Evolutionary conservation across 2,113 vertebrate genomes (phyloP).

Genomic region (Phaethon lepturus): DNA sequence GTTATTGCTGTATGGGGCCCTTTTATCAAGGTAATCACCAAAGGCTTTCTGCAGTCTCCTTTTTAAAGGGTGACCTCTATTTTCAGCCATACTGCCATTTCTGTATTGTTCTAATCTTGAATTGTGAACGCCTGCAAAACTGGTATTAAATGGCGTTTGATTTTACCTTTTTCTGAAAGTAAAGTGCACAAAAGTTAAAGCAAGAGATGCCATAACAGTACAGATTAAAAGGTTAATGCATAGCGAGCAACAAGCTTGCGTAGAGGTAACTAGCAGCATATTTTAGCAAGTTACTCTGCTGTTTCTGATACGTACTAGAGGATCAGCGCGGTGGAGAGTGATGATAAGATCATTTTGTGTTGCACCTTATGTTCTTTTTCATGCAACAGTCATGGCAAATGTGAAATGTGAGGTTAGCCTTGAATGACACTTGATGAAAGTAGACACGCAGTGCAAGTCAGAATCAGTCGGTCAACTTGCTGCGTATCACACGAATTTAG

Average conservation of each 20-base stretch:
- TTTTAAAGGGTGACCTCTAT: neutral
- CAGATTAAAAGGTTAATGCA: neutral
- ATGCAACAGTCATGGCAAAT: neutral
- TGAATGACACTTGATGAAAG: neutral
- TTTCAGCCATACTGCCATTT: neutral
- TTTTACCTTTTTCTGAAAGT: neutral
- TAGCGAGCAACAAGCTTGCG: neutral
- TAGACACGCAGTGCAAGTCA: neutral
- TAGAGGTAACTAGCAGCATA: neutral
- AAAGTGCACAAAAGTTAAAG: neutral
- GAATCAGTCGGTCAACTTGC: neutral
- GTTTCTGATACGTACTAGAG: neutral
- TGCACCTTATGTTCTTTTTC: neutral
- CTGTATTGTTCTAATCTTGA: neutral
- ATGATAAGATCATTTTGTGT: neutral
- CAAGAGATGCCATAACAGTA: rapidly evolving
- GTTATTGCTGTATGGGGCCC: neutral
- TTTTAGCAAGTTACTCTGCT: neutral
- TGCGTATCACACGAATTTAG: neutral
- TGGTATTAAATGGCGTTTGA: neutral
- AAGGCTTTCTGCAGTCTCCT: neutral
- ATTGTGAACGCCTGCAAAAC: neutral
- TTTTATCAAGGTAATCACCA: neutral
- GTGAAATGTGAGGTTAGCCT: neutral
- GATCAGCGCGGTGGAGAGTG: neutral